A percentile compares a stretch with the other conserved stretches of the same genome.
phyloP scores from a whole-genome alignment of 2,113 vertebrate genomes.

The Xerus inauris region DNA sequence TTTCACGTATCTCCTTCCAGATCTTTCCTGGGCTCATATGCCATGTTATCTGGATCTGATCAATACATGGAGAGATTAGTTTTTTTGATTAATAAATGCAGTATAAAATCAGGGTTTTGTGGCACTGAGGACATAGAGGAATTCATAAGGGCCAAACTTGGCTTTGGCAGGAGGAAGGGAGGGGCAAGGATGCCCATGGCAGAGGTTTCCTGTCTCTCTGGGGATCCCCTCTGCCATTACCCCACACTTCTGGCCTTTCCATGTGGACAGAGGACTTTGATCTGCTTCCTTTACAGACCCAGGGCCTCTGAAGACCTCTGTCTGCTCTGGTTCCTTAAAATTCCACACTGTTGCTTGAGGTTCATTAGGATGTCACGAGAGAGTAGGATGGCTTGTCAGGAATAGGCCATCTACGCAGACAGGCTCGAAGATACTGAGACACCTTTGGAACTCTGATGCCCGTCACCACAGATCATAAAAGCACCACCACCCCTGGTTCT shows the following conservation, averaged over 20 bases:
- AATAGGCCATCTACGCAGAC: background rate
- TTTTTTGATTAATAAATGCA: background rate
- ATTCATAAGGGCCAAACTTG: background rate
- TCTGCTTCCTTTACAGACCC: background rate
- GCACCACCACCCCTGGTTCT: background rate
- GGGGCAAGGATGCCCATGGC: accelerated
- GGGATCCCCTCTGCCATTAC: background rate
- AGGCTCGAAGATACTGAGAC: background rate
- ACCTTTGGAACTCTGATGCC: background rate
- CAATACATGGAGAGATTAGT: background rate
- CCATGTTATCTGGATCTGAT: background rate
- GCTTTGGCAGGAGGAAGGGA: background rate
- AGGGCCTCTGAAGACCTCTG: background rate
- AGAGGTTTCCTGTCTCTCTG: background rate
- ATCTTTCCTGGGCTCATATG: background rate
- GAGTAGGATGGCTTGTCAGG: background rate
- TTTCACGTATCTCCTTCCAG: constrained; percentile 1
- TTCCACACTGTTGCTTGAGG: background rate
- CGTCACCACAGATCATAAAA: background rate
- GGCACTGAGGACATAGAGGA: background rate
- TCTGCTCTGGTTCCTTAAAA: background rate
- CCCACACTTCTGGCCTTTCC: background rate
- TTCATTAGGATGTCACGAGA: background rate
- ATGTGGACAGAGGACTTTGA: background rate
- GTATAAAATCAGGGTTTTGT: background rate